Base-by-base conservation (phyloP, 1,140 invertebrate genomes). In the Bilobella aurantiaca region DNA sequence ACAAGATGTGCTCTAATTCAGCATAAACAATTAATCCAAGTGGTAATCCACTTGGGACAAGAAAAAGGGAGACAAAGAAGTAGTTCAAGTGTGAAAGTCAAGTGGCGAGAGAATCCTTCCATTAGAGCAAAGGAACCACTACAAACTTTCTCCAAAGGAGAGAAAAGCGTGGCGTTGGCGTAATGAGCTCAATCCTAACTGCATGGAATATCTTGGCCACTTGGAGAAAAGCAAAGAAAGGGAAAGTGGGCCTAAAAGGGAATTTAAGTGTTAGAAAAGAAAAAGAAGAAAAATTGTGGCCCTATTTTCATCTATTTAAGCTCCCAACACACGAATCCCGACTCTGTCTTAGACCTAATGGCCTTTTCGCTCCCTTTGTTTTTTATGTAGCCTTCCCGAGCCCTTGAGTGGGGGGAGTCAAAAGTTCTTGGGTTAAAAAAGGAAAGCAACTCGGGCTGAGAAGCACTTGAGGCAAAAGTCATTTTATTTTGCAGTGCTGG, bases 341-440 rank as follows among this genome's bases (percentile, higher is more conserved):
- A 63, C 61, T 67, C 63, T 63, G 56, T 63, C 65, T 67, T 67
- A 25, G 34, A 16, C 49, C 14, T 63, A 67, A 67, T 67, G 60
- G 60, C 34, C 30, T 12, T 32, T 46, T 62, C 5, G 53, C n/a
- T 27, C 27, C 27, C 21, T 59, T 59, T 28, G 57, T 59, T 59
- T 32, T 30, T 28, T 59, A 12, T 8, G 5, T 18, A 5, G 8
- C 30, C 30, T 21, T 8, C n/a, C n/a, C n/a, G n/a, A n/a, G 49
- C 12, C 23, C 49, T 53, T 53, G 12, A 18, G 12, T 53, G 8
- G 5, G 21, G 21, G 25, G 23, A 23, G 49, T 23, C 49, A 18
- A 53, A 42, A 42, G n/a, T n/a, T n/a, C n/a, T n/a, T n/a, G n/a
- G n/a, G n/a, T n/a, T n/a, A 42, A 42, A 42, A 21, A 56, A 23